A percentile compares a stretch with the other conserved stretches of the same genome.
Conservation (phyloP, 2,113 vertebrate species). For the Dendrocopos noguchii region DNA sequence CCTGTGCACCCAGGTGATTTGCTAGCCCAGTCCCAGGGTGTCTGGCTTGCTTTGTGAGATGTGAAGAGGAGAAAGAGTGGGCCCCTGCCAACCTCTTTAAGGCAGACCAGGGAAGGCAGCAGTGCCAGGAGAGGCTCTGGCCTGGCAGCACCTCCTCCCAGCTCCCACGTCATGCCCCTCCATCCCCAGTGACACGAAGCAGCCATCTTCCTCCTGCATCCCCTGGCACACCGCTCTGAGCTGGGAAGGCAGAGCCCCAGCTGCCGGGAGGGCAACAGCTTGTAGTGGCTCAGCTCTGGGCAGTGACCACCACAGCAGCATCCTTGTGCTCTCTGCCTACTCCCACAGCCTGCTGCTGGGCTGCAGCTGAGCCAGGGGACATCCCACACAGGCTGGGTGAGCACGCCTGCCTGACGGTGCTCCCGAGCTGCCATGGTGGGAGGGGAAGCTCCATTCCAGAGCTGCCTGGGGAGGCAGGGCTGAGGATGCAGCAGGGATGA, state of each 20-base stretch:
- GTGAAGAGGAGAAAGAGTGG: not conserved
- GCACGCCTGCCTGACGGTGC: not conserved
- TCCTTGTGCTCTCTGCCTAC: not conserved
- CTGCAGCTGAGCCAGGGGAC: not conserved
- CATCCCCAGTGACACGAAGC: not conserved
- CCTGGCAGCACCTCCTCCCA: not conserved
- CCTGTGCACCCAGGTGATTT: not conserved
- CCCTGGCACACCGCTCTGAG: not conserved
- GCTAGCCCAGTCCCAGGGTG: not conserved
- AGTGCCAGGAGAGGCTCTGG: not conserved
- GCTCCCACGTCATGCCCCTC: not conserved
- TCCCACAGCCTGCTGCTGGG: not conserved
- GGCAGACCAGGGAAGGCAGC: not conserved
- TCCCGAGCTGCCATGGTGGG: not conserved
- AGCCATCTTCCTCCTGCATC: not conserved
- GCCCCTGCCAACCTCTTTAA: not conserved
- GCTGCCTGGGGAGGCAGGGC: not conserved
- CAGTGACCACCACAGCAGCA: rapidly evolving
- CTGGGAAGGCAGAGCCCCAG: rapidly evolving
- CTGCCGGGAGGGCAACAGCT: not conserved
- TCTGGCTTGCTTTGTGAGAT: not conserved
- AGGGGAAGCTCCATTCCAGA: not conserved
- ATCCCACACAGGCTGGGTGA: rapidly evolving
- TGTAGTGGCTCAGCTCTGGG: not conserved
- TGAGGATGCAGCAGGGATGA: not conserved